Percentiles rank a stretch among this genome's conserved stretches.
These are phyloP conservation scores for Chelonus formosanus DNA, from an alignment of 2,888 invertebrate genomes.

Conservation along the genomic window DNA sequence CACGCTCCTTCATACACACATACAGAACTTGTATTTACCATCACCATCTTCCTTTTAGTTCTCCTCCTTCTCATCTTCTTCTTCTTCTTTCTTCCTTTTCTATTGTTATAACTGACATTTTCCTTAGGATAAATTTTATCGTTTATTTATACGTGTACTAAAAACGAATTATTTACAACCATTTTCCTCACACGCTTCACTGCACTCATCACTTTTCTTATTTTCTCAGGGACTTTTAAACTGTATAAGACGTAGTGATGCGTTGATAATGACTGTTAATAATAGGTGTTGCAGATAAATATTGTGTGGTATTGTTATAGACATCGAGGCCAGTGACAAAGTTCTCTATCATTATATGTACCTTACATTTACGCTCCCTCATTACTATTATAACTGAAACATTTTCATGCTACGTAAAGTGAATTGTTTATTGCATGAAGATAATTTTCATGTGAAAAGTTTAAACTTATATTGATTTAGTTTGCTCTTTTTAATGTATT, in stretches of 20 bases:
- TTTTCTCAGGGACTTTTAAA: constrained; percentile 14
- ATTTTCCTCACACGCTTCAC: constrained; percentile 27
- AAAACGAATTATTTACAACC: constrained; percentile 4
- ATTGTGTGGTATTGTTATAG: constrained; percentile 37
- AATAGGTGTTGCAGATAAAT: constrained; percentile 50
- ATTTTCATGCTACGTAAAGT: too few relatives aligned
- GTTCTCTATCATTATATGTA: too few relatives aligned
- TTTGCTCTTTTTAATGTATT: too few relatives aligned
- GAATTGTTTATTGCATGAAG: too few relatives aligned
- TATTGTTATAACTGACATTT: neutral
- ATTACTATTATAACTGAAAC: too few relatives aligned
- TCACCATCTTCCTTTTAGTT: too few relatives aligned
- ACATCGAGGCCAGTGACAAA: too few relatives aligned
- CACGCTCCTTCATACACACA: constrained; percentile 4
- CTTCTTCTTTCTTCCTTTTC: too few relatives aligned
- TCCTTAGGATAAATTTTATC: neutral
- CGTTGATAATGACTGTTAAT: constrained; percentile 58
- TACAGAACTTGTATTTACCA: neutral
- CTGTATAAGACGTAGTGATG: constrained; percentile 50
- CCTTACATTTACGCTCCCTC: too few relatives aligned
- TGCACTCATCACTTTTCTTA: constrained; percentile 26
- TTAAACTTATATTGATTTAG: too few relatives aligned
- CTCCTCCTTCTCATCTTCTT: too few relatives aligned
- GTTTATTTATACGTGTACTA: constrained; percentile 5
- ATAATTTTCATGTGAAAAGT: too few relatives aligned